Conservation (phyloP, 2,113 vertebrate genomes). For the Lepisosteus osseus region DNA sequence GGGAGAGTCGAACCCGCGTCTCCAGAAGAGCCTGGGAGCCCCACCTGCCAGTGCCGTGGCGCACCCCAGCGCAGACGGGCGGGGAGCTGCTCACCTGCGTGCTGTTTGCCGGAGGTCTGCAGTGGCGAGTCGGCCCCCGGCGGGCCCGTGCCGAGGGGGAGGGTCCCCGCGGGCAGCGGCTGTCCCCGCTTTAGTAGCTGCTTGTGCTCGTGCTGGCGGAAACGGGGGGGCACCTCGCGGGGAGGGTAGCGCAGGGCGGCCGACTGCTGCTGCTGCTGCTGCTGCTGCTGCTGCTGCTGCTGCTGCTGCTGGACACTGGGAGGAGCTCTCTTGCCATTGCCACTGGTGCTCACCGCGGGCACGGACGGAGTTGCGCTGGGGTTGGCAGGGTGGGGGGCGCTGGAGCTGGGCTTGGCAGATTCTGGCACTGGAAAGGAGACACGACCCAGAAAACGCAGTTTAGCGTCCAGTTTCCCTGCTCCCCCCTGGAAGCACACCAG, state of each 20-base stretch:
- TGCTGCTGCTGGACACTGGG: slow-evolving; percentile 52
- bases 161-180: slow-evolving; percentile 79
- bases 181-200: slow-evolving; percentile 96
- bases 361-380: slow-evolving; percentile 78
- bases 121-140: slow-evolving; percentile 65
- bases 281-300: slow-evolving; percentile 66
- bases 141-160: slow-evolving; percentile 65
- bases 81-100: slow-evolving; percentile 70
- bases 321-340: slow-evolving; percentile 88
- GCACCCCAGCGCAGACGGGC: not conserved
- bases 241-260: slow-evolving; percentile 87
- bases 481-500: slow-evolving; percentile 18
- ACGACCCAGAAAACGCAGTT: too few species aligned
- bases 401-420: slow-evolving; percentile 86
- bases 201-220: slow-evolving; percentile 97
- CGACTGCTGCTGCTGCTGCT: slow-evolving; percentile 63
- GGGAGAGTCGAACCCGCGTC: too few species aligned
- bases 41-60: too few species aligned
- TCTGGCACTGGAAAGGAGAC: slow-evolving; percentile 80
- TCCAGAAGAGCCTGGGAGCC: too few species aligned
- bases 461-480: too few species aligned
- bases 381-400: slow-evolving; percentile 83
- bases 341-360: slow-evolving; percentile 77
- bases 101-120: slow-evolving; percentile 62
- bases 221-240: slow-evolving; percentile 94